phyloP scores from a whole-genome alignment of 2,113 vertebrate genomes.

The Hepsetus odoe region DNA sequence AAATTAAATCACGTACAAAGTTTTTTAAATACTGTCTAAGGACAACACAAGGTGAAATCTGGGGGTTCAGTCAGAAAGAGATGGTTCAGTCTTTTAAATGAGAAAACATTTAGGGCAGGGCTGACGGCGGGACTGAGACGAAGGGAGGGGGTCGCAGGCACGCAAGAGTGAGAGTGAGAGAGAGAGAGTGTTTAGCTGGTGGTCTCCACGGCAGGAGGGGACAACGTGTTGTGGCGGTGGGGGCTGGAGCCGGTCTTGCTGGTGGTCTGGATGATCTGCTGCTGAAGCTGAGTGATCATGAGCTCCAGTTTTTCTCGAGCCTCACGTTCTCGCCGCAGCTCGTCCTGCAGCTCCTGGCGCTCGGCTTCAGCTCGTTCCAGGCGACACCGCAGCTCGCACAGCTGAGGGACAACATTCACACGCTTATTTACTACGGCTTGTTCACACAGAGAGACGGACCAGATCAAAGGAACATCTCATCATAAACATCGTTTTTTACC shows the following conservation, averaged over 20 bases:
- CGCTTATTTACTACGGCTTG: no score
- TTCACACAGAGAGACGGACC: no score
- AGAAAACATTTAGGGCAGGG: conserved; percentile 47
- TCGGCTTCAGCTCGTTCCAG: conserved; percentile 91
- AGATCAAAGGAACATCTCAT: no score
- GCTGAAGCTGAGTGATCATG: conserved; percentile 89
- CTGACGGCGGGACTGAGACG: conserved; percentile 36
- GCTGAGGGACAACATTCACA: conserved; percentile 76
- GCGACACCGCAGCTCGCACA: conserved; percentile 88
- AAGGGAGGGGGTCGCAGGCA: not conserved
- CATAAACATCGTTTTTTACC: no score
- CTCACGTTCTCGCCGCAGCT: conserved; percentile 89
- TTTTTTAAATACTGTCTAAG: conserved; percentile 72
- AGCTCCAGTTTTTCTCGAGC: conserved; percentile 90
- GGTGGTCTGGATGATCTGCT: conserved; percentile 82
- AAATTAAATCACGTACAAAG: conserved; percentile 72
- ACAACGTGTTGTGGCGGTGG: conserved; percentile 67
- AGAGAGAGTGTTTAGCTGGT: conserved; percentile 49
- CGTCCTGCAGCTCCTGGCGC: conserved; percentile 93
- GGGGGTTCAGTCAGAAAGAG: not conserved
- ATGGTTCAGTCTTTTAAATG: conserved; percentile 13
- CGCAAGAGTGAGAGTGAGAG: conserved; percentile 53
- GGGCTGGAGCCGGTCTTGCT: conserved; percentile 56
- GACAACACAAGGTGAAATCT: conserved; percentile 29
- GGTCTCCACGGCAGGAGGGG: conserved; percentile 57